A percentile compares a stretch with the other conserved stretches of the same genome.
phyloP scores from a whole-genome alignment of 2,113 vertebrate species.

The Rhea americana region DNA sequence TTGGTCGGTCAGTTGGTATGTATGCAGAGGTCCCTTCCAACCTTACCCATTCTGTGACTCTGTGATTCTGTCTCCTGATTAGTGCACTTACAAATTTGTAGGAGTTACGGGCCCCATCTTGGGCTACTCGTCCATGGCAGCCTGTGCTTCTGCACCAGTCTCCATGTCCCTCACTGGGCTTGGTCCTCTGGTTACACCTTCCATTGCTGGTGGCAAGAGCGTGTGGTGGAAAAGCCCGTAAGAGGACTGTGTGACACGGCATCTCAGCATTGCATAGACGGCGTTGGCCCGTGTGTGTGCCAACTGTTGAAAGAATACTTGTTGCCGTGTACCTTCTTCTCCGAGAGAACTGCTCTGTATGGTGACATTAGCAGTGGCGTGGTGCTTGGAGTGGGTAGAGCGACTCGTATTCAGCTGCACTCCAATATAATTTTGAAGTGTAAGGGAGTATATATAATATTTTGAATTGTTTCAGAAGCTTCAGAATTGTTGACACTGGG shows the following conservation, averaged over 20 bases:
- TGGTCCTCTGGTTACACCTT: background rate
- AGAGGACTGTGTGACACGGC: background rate
- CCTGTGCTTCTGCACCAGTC: background rate
- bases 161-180: background rate
- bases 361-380: rapidly evolving
- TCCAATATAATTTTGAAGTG: no score
- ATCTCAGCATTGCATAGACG: background rate
- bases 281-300: background rate
- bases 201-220: rapidly evolving
- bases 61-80: background rate
- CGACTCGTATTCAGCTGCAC: background rate
- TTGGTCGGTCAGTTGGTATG: no score
- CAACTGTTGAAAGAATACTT: background rate
- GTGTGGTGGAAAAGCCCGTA: background rate
- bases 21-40: no score
- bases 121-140: background rate
- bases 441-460: no score
- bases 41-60: no score
- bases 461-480: background rate
- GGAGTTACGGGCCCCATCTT: background rate
- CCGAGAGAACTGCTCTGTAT: background rate
- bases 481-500: background rate
- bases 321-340: background rate
- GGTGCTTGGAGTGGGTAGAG: background rate
- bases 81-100: background rate